phyloP scores from a whole-genome alignment of 2,888 invertebrate species.

The Trichacis sp. region DNA sequence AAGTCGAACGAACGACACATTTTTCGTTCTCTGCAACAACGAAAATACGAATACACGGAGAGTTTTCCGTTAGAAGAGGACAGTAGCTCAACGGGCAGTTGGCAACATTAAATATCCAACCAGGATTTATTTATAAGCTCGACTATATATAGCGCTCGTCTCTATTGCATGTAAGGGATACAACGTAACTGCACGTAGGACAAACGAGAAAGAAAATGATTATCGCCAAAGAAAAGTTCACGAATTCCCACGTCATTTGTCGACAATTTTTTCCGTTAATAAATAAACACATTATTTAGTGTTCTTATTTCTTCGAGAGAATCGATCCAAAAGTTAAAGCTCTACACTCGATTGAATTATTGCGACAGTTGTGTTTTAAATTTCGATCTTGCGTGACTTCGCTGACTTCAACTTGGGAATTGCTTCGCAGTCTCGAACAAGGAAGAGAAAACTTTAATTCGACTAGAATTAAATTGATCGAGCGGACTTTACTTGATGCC shows the following conservation, averaged over 20 bases:
- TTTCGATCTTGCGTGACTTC: neutral
- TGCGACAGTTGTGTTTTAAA: neutral
- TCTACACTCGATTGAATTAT: neutral
- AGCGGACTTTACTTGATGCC: neutral
- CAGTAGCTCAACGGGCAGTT: slow-evolving; percentile 37
- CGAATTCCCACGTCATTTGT: neutral
- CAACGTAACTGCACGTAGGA: slow-evolving; percentile 12
- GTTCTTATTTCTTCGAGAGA: neutral
- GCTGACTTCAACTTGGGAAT: neutral
- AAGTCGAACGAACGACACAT: neutral
- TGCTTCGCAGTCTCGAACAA: neutral
- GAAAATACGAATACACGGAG: slow-evolving; percentile 33
- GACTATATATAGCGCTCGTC: slow-evolving; percentile 50
- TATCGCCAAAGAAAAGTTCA: slow-evolving; percentile 1
- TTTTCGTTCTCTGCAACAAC: slow-evolving; percentile 12
- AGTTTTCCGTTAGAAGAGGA: slow-evolving; percentile 24
- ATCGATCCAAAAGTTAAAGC: neutral
- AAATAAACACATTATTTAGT: neutral
- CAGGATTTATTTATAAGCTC: slow-evolving; percentile 56
- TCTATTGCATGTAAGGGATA: slow-evolving; percentile 45
- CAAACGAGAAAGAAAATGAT: neutral
- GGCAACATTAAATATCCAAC: slow-evolving; percentile 61
- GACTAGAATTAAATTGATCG: neutral
- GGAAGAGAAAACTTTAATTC: neutral
- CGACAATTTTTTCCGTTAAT: neutral